Base-by-base conservation (phyloP, 2,888 invertebrate genomes). In the Ennomos quercinarius region DNA sequence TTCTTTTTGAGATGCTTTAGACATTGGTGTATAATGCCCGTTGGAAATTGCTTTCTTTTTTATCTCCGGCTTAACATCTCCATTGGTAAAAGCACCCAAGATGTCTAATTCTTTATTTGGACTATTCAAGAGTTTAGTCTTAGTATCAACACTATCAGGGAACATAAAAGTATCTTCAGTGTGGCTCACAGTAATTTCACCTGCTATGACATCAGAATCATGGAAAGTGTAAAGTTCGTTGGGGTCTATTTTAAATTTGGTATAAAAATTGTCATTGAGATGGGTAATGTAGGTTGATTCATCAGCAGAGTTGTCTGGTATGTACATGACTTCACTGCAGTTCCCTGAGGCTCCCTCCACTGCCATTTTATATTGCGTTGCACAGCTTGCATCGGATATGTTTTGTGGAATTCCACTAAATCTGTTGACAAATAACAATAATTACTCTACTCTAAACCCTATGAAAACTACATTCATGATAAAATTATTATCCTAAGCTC, bases 321-420 rank as follows among this genome's bases (percentile, higher is more conserved):
- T 85, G 66, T 83, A 93, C 83, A 91, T 86, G 66, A 89, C 86
- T 76, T 93, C 92, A 76, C 81, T 75, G 68, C 91, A 88, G 68
- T 80, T 83, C 61, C 84, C 83, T n/a, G 90, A 81, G 57, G 87
- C 91, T 64, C 86, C 84, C 63, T 91, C 92, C 61, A 89, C 90
- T 71, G 87, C 88, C 91, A 92, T 89, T 78, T 91, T 92, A 80
- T 90, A 92, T 70, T 91, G 91, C 63, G 92, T 85, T 65, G 93
- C 91, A 75, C 93, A 93, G 75, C 91, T 93, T 38, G 87, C 84
- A 77, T 93, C 93, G 59, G 93, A 87, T 83, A 93, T 86, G 78
- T 82, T 91, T 84, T 93, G 93, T 84, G 91, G 84, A 78, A 93
- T 89, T 78, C 90, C 91, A 83, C 90, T 89, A 78, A 89, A 93